These are phyloP conservation scores for Pseudotriccus pelzelni DNA, from an alignment of 2,797 vertebrate species.

Conservation along the genomic window DNA sequence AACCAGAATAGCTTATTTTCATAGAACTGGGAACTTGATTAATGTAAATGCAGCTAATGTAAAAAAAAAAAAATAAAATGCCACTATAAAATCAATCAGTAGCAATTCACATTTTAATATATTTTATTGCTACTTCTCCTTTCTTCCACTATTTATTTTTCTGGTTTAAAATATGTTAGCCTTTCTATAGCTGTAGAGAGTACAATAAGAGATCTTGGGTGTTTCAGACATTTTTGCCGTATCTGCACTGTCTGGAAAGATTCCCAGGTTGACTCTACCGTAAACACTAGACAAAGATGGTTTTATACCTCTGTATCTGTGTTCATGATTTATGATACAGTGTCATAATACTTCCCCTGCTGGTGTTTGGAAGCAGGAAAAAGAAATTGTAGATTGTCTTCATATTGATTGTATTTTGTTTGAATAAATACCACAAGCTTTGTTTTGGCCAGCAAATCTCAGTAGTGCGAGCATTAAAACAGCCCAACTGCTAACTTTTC, in stretches of 20 bases:
- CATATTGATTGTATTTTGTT: neutral
- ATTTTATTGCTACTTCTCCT: neutral
- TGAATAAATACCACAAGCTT: conserved; percentile 35
- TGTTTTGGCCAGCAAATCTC: neutral
- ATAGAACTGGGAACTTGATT: neutral
- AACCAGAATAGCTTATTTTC: neutral
- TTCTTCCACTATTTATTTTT: neutral
- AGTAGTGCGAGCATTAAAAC: neutral
- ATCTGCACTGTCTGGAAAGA: neutral
- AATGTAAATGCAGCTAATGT: neutral
- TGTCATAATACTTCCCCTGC: conserved; percentile 12
- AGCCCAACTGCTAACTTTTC: neutral
- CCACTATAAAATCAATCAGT: neutral
- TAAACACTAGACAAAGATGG: neutral
- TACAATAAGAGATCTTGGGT: neutral
- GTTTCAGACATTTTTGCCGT: neutral
- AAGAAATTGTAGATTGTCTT: conserved; percentile 36
- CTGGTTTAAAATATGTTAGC: neutral
- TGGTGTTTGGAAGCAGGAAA: neutral
- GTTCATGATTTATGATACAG: conserved; percentile 16
- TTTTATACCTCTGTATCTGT: neutral
- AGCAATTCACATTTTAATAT: neutral
- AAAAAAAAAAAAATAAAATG: neutral
- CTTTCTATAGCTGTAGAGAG: neutral
- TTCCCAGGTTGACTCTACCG: neutral